Evolutionary conservation across 1,140 invertebrate genomes (phyloP), one percentile per base, ranked within the genome.

Genomic region (Solenopsis fugax): DNA sequence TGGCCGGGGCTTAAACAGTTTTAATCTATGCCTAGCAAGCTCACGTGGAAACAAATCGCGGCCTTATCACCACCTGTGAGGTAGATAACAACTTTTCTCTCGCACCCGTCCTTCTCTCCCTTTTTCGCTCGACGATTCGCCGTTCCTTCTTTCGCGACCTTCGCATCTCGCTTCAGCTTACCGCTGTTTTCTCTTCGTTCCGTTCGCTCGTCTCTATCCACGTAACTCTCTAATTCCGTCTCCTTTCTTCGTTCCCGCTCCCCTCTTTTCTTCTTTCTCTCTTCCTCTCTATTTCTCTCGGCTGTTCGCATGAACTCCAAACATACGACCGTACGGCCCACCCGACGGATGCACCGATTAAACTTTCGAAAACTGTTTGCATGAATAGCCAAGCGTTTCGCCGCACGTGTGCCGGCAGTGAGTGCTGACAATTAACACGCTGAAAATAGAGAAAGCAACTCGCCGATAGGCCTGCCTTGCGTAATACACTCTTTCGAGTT

Each of bases 361-460:
- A 94, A 93, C 93, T 94, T 94, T 93, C 93, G 92, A 94, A 94
- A 94, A 94, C 93, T 92, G 93, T 94, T 94, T 93, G 93, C 93
- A 93, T 93, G 93, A 93, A 93, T 93, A 93, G 93, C 91, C 92
- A 91, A 92, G 91, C 89, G 88, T 90, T 90, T 88, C 89, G 89
- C 89, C 90, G 90, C 89, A 91, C 89, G 86, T 90, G 86, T 89
- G 88, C 86, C 88, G 90, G 84, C 71, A 89, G 87, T 91, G 92
- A 93, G 92, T 89, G 92, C 93, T 92, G 91, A 93, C 92, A 93
- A 93, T 93, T 93, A 93, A 91, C 92, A 93, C 90, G 92, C 89
- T 85, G 85, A 54, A 89, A 87, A 91, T 92, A 87, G 89, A 91
- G 85, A 92, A 92, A 91, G 78, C 80, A 85, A 72, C 89, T 73